Evolutionary conservation across 2,797 vertebrate species (phyloP).

Genomic region (Spinus olivaceus): DNA sequence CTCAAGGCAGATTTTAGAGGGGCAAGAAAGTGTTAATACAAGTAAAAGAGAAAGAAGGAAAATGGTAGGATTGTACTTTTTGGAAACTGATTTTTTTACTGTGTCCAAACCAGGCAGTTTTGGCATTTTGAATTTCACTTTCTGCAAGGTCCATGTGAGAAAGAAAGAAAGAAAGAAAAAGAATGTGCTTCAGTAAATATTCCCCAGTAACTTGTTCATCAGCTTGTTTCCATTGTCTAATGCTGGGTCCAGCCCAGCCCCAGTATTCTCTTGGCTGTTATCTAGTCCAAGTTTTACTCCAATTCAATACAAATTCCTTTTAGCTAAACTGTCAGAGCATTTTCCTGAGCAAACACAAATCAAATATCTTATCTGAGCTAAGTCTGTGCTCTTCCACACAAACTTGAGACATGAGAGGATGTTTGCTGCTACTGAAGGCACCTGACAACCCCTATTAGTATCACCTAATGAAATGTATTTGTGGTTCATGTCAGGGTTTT

Average conservation of each 20-base stretch:
- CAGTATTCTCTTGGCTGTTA: not conserved
- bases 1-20: not conserved
- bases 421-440: slow-evolving; percentile 30
- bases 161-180: not conserved
- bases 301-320: slow-evolving; percentile 29
- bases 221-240: not conserved
- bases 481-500: not conserved
- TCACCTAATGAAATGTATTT: slow-evolving; percentile 36
- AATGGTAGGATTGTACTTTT: not conserved
- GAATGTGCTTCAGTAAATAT: not conserved
- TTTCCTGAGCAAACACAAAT: slow-evolving; percentile 45
- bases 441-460: not conserved
- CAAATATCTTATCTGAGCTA: slow-evolving; percentile 6
- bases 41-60: not conserved
- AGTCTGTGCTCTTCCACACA: slow-evolving; percentile 1
- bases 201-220: slow-evolving; percentile 8
- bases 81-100: not conserved
- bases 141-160: not conserved
- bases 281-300: slow-evolving; percentile 26
- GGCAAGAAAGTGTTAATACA: not conserved
- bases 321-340: slow-evolving; percentile 25
- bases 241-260: not conserved
- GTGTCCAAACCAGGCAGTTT: not conserved
- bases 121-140: not conserved
- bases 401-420: slow-evolving; percentile 21